These are phyloP conservation scores for Nansenia antarctica DNA, from an alignment of 2,113 vertebrate species.

Conservation along the genomic window DNA sequence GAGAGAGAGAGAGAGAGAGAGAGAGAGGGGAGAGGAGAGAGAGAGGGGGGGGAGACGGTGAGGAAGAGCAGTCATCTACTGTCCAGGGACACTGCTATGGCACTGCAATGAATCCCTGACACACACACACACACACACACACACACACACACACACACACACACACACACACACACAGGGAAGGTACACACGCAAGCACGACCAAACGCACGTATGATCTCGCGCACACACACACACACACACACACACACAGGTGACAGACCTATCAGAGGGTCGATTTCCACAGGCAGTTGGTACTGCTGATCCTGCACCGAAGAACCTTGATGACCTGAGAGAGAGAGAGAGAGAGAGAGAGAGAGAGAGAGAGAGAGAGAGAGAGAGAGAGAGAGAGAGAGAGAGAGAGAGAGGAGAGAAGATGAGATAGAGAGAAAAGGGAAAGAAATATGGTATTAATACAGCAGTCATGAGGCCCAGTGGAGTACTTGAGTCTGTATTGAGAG, in stretches of 20 bases:
- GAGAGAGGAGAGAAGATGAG: slow-evolving; percentile 58
- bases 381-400: slow-evolving; percentile 43
- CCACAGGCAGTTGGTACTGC: slow-evolving; percentile 99
- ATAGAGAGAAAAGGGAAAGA: neutral
- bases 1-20: neutral
- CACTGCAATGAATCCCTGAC: slow-evolving; percentile 47
- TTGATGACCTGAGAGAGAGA: slow-evolving; percentile 92
- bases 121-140: neutral
- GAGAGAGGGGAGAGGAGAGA: neutral
- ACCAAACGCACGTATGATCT: neutral
- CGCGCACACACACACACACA: slow-evolving; percentile 7
- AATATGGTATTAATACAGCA: neutral
- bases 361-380: slow-evolving; percentile 1
- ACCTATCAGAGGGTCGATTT: slow-evolving; percentile 99
- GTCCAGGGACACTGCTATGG: slow-evolving; percentile 54
- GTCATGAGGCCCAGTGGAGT: neutral
- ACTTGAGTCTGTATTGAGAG: neutral
- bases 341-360: slow-evolving; percentile 49
- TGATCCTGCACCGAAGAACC: slow-evolving; percentile 92
- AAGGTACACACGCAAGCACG: slow-evolving; percentile 33
- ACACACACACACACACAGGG: slow-evolving; percentile 42
- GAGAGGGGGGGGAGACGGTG: slow-evolving; percentile 66
- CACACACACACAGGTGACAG: slow-evolving; percentile 79
- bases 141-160: neutral
- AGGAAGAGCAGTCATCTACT: slow-evolving; percentile 82